Conservation (phyloP, 2,113 vertebrate species). For the Acrocephalus arundinaceus region DNA sequence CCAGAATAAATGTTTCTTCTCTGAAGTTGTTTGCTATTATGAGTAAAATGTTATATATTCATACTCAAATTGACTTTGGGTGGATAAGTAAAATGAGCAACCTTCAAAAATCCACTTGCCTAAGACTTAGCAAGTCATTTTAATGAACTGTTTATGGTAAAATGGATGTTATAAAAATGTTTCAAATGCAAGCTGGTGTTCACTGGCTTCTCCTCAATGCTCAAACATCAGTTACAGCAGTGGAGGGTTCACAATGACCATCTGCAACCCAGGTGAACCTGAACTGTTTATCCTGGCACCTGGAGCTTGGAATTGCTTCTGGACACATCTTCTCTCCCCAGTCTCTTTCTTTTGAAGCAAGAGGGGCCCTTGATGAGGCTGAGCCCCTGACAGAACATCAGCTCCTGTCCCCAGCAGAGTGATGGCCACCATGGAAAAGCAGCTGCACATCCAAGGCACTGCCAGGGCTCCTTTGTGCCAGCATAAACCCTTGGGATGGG, state of each 20-base stretch:
- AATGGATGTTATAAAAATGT: constrained; percentile 8
- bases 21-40: constrained; percentile 74
- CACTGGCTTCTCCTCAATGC: not conserved
- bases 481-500: not conserved
- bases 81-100: constrained; percentile 66
- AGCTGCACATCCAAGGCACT: not conserved
- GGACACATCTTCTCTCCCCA: not conserved
- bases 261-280: not conserved
- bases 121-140: constrained; percentile 68
- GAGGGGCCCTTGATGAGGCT: not conserved
- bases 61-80: constrained; percentile 77
- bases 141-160: constrained; percentile 63
- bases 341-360: not conserved
- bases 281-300: not conserved
- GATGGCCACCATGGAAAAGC: not conserved
- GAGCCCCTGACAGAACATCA: not conserved
- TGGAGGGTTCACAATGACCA: not conserved
- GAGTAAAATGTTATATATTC: constrained; percentile 73
- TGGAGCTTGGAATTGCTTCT: not conserved
- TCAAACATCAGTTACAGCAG: not conserved
- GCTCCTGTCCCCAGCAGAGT: rapidly evolving
- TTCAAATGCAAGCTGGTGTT: constrained; percentile 8
- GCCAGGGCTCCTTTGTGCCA: not conserved
- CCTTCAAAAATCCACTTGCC: constrained; percentile 69
- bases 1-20: constrained; percentile 77